These are phyloP conservation scores for Dipus sagitta DNA, from an alignment of 2,797 vertebrate species.

Conservation along the genomic window DNA sequence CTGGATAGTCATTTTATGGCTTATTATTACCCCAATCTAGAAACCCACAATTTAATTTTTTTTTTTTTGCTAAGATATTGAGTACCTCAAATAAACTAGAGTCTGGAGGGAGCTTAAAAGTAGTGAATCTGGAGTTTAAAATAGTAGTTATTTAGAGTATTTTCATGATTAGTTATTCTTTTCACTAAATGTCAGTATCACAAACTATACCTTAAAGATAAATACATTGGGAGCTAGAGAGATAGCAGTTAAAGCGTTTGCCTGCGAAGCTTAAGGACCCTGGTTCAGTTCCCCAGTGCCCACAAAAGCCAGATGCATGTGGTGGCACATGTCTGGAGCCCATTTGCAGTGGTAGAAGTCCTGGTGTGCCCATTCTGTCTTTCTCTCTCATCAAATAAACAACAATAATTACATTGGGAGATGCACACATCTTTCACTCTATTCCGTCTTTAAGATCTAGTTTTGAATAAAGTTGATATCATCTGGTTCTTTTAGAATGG, in stretches of 20 bases:
- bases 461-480: not conserved
- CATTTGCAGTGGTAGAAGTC: too few relatives aligned
- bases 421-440: not conserved
- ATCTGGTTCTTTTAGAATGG: constrained; percentile 37
- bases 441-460: constrained; percentile 44
- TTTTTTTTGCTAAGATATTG: constrained; percentile 42
- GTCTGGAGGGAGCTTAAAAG: constrained; percentile 42
- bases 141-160: constrained; percentile 45
- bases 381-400: too few relatives aligned
- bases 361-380: too few relatives aligned
- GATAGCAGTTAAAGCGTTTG: not conserved
- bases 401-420: not conserved
- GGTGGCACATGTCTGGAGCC: too few relatives aligned
- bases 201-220: constrained; percentile 53
- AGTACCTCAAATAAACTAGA: constrained; percentile 51
- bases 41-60: constrained; percentile 59
- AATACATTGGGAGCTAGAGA: not conserved
- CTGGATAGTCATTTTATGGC: constrained; percentile 48
- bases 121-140: constrained; percentile 32
- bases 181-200: constrained; percentile 22
- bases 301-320: too few relatives aligned
- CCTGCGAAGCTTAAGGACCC: too few relatives aligned
- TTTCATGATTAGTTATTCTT: constrained; percentile 35
- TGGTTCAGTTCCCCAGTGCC: too few relatives aligned
- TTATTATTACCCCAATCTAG: constrained; percentile 56